These are phyloP conservation scores for Holacanthus passer DNA, from an alignment of 2,113 vertebrate genomes.

Conservation along the genomic window DNA sequence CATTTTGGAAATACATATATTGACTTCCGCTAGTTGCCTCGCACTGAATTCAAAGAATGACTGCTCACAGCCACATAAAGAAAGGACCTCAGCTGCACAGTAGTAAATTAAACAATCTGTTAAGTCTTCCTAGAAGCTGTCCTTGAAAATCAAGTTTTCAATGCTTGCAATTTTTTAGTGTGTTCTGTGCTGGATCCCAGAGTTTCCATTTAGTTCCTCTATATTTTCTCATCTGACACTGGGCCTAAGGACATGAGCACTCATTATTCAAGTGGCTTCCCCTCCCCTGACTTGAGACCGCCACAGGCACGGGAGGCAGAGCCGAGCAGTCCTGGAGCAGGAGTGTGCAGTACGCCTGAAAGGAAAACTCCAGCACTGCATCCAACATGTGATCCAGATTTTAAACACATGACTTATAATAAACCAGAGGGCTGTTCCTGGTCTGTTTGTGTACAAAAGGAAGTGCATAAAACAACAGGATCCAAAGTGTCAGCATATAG, in stretches of 20 bases:
- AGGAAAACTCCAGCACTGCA: neutral
- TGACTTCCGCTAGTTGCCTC: neutral
- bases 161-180: neutral
- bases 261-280: neutral
- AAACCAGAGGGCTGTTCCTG: conserved; percentile 7
- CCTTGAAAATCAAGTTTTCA: no score
- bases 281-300: neutral
- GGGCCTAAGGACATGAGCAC: neutral
- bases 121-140: neutral
- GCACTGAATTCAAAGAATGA: neutral
- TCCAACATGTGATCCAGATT: neutral
- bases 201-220: neutral
- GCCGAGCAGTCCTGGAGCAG: neutral
- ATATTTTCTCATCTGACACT: conserved; percentile 5
- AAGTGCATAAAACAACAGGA: neutral
- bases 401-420: conserved; percentile 1
- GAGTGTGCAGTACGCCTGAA: neutral
- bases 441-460: neutral
- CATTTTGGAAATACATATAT: neutral
- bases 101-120: neutral
- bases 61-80: neutral
- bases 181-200: neutral
- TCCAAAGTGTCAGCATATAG: neutral
- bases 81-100: neutral
- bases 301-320: neutral